Evolutionary conservation across 2,113 vertebrate genomes (phyloP).

Genomic region (Ptilonorhynchus violaceus): DNA sequence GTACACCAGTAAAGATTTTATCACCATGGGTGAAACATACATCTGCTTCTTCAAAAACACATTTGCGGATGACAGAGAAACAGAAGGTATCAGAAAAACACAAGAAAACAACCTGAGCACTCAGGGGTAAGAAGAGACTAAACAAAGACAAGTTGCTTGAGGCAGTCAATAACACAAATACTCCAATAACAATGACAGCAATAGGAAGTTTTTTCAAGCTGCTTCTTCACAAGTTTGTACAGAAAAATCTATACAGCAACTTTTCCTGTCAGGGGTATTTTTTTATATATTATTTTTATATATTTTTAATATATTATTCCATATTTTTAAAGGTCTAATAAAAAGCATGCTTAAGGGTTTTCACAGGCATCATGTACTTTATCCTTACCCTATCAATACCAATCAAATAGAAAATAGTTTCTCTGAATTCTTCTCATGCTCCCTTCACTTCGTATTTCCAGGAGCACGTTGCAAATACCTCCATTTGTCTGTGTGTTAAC

Average conservation of each 20-base stretch:
- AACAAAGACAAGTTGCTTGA: constrained; percentile 15
- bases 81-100: constrained; percentile 7
- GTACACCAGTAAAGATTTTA: neutral
- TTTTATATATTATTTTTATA: neutral
- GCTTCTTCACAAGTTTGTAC: neutral
- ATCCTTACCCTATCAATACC: neutral
- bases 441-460: neutral
- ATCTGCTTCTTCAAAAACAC: neutral
- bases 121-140: neutral
- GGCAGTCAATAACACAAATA: constrained; percentile 6
- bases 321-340: neutral
- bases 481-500: constrained; percentile 10
- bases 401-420: neutral
- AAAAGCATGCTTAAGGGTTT: neutral
- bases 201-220: neutral
- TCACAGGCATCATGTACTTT: neutral
- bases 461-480: neutral
- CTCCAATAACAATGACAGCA: neutral
- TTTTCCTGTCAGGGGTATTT: neutral
- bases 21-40: neutral
- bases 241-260: neutral
- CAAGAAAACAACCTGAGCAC: neutral
- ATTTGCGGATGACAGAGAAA: neutral
- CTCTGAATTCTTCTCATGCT: neutral
- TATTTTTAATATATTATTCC: neutral